A percentile compares a stretch with the other conserved stretches of the same genome.
phyloP scores from a whole-genome alignment of 2,888 invertebrate genomes.

The Crepidodera aurea region DNA sequence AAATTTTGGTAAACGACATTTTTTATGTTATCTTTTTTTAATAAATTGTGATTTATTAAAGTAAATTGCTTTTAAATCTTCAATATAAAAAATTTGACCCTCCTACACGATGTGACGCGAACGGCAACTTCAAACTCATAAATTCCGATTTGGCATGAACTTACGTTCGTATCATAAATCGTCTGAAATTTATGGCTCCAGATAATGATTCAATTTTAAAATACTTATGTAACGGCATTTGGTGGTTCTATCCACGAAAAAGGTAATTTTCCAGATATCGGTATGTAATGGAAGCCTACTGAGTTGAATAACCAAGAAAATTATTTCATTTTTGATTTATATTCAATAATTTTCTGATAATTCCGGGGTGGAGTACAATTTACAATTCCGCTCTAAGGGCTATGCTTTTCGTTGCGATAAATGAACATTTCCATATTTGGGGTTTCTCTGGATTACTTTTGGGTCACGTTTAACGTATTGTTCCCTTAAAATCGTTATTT shows the following conservation, averaged over 20 bases:
- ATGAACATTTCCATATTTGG: neutral
- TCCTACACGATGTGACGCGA: slow-evolving; percentile 34
- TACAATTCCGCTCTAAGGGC: neutral
- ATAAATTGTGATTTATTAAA: neutral
- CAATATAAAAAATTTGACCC: slow-evolving; percentile 18
- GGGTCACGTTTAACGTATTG: too few relatives aligned
- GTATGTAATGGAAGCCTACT: slow-evolving; percentile 21
- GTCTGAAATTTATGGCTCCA: slow-evolving; percentile 42
- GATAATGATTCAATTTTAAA: slow-evolving; percentile 49
- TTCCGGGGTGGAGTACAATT: neutral
- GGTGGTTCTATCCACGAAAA: slow-evolving; percentile 23
- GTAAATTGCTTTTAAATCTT: slow-evolving; percentile 1
- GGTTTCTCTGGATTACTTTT: too few relatives aligned
- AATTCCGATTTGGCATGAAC: slow-evolving; percentile 43
- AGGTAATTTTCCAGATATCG: slow-evolving; percentile 31
- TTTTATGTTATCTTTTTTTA: neutral
- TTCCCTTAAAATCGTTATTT: too few relatives aligned
- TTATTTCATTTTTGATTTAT: slow-evolving; percentile 21
- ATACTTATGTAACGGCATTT: slow-evolving; percentile 42
- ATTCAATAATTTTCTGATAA: slow-evolving; percentile 14
- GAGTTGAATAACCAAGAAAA: slow-evolving; percentile 16
- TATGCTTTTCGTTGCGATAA: neutral
- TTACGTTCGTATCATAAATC: slow-evolving; percentile 43
- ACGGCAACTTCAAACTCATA: slow-evolving; percentile 43
- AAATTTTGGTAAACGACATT: neutral